Evolutionary conservation across 1,140 invertebrate genomes (phyloP), one percentile per base, ranked within the genome.

Genomic region (Drosophila bocki): DNA sequence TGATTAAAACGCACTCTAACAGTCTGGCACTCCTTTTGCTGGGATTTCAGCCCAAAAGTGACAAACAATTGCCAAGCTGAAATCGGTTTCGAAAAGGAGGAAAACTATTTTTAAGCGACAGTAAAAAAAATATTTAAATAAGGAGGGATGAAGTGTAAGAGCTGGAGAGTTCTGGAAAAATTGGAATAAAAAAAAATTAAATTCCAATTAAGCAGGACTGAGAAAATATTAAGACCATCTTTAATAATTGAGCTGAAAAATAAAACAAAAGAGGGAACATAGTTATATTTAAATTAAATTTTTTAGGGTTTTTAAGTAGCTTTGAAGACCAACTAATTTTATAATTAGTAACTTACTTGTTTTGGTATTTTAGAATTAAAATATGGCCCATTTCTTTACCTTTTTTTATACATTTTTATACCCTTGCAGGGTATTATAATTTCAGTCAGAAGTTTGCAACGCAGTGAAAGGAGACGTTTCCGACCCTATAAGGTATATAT

Each of bases 1-100:
- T 67, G 63, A 63, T 67, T 67, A 67, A 67, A 63, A 63, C 58
- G 63, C 63, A 63, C 37, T 63, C 22, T 63, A 42, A 4, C 39
- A 11, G 57, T 35, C 62, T 44, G 39, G 11, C 13, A 4, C 29
- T 17, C 9, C 29, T 17, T 33, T 22, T 22, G 8, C 32, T 29
- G 19, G 19, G 29, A 17, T 22, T 60, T 33, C 19, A 33, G 62
- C 37, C 61, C 54, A 61, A 61, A 65, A 65, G 57, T 65, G 63
- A 62, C 63, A 61, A 65, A 61, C 63, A 61, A 65, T 65, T 61
- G 57, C 11, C 39, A 19, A 45, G 42, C 19, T 29, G 57, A 45
- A 45, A 65, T 37, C 29, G 37, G 15, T 60, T 9, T 17, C 51
- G 7, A 54, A 17, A 19, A 15, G 7, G 17, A 19, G 33, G 37